phyloP scores from a whole-genome alignment of 2,888 invertebrate species.

The Timema podura region DNA sequence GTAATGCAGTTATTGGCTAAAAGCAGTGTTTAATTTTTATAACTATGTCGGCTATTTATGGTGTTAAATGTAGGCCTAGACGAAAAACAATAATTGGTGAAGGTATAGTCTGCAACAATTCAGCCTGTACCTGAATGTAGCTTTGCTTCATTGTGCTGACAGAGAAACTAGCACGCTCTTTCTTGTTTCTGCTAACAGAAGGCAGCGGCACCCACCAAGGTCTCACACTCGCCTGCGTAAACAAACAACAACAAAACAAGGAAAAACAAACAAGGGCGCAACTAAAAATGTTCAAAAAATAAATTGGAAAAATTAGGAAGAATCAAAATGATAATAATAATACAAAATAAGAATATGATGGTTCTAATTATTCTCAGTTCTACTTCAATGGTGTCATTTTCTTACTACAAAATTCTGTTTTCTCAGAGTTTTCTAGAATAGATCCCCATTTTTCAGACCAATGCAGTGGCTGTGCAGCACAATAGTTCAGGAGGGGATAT shows the following conservation, averaged over 20 bases:
- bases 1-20: too few relatives aligned
- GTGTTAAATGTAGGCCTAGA: not conserved
- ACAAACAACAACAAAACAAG: conserved; percentile 26
- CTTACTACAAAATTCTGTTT: too few relatives aligned
- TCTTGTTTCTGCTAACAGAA: conserved; percentile 29
- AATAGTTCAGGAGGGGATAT: too few relatives aligned
- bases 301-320: not conserved
- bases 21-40: too few relatives aligned
- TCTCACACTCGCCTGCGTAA: conserved; percentile 28
- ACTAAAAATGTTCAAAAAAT: not conserved
- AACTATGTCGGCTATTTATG: too few relatives aligned
- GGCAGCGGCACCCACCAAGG: conserved; percentile 29
- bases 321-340: not conserved
- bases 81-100: not conserved
- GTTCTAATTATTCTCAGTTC: too few relatives aligned
- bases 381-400: too few relatives aligned
- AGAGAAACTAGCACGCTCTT: conserved; percentile 29
- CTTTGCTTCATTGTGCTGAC: conserved; percentile 46
- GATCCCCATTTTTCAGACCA: too few relatives aligned
- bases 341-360: too few relatives aligned
- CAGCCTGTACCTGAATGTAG: conserved; percentile 46
- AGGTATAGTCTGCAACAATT: not conserved
- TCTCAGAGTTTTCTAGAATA: too few relatives aligned
- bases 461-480: too few relatives aligned
- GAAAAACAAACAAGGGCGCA: conserved; percentile 18